These are phyloP conservation scores for Drosophila sproati DNA, from an alignment of 1,140 invertebrate species.

Conservation along the genomic window DNA sequence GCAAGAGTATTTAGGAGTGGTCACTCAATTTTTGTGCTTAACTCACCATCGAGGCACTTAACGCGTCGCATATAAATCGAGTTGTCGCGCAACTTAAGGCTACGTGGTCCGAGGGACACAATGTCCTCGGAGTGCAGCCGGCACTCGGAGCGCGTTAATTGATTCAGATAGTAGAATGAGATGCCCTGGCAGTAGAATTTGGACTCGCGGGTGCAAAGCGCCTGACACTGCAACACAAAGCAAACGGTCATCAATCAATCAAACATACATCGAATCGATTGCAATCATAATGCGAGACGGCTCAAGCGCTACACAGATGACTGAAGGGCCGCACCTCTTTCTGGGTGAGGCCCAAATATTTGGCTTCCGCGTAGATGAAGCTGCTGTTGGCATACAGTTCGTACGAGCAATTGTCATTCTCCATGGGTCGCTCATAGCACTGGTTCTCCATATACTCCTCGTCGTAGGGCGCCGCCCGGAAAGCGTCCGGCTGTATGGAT, in stretches of 20 bases:
- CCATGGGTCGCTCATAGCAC: slow-evolving; percentile 84
- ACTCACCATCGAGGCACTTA: slow-evolving; percentile 85
- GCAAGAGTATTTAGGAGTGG: neutral
- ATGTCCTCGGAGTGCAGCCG: slow-evolving; percentile 85
- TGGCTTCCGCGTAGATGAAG: slow-evolving; percentile 81
- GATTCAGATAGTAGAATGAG: slow-evolving; percentile 67
- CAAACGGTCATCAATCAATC: slow-evolving; percentile 68
- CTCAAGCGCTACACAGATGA: slow-evolving; percentile 42
- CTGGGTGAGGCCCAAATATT: slow-evolving; percentile 79
- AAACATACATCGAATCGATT: slow-evolving; percentile 53
- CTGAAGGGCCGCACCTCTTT: slow-evolving; percentile 75
- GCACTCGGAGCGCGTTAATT: slow-evolving; percentile 76
- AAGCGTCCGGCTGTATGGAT: slow-evolving; percentile 87
- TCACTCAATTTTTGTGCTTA: neutral
- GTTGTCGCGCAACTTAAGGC: slow-evolving; percentile 72
- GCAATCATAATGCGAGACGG: slow-evolving; percentile 64
- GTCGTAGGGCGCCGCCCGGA: slow-evolving; percentile 87
- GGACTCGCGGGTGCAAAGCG: slow-evolving; percentile 71
- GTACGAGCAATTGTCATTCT: slow-evolving; percentile 79
- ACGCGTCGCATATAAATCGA: slow-evolving; percentile 85
- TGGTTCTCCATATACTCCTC: slow-evolving; percentile 89
- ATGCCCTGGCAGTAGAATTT: slow-evolving; percentile 83
- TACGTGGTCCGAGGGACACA: slow-evolving; percentile 85
- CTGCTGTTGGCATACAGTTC: slow-evolving; percentile 82
- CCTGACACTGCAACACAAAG: slow-evolving; percentile 71